phyloP scores from a whole-genome alignment of 2,888 invertebrate genomes.

The Pandemis cinnamomeana region DNA sequence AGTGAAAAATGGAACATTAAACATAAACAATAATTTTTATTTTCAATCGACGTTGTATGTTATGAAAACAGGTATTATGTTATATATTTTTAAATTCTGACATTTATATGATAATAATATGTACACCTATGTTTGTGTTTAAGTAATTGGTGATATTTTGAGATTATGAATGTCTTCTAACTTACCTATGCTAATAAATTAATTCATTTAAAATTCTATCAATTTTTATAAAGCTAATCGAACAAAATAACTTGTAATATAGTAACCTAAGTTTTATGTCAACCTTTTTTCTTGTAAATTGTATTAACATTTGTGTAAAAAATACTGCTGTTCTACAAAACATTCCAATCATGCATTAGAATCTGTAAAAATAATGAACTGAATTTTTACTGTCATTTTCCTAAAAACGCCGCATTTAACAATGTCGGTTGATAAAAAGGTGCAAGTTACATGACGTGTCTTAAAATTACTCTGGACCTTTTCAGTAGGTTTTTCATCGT shows the following conservation, averaged over 20 bases:
- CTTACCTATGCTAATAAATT: not conserved
- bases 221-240: constrained; percentile 4
- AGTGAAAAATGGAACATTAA: too few species aligned
- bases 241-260: constrained; percentile 1
- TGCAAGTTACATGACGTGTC: too few species aligned
- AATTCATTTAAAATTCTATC: constrained; percentile 3
- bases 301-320: not conserved
- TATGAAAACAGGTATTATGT: not conserved
- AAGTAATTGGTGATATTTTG: constrained; percentile 39
- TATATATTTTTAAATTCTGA: not conserved
- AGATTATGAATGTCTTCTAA: constrained; percentile 5
- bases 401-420: not conserved
- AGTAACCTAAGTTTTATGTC: not conserved
- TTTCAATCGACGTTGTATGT: not conserved
- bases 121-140: not conserved
- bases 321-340: constrained; percentile 7
- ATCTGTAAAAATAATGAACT: constrained; percentile 4
- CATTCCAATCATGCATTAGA: constrained; percentile 12
- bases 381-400: not conserved
- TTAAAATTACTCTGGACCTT: too few species aligned
- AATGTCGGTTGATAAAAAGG: not conserved
- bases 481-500: too few species aligned
- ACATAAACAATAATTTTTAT: not conserved
- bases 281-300: not conserved
- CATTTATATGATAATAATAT: not conserved